phyloP scores from a whole-genome alignment of 1,140 invertebrate genomes.

The Bilobella aurantiaca region DNA sequence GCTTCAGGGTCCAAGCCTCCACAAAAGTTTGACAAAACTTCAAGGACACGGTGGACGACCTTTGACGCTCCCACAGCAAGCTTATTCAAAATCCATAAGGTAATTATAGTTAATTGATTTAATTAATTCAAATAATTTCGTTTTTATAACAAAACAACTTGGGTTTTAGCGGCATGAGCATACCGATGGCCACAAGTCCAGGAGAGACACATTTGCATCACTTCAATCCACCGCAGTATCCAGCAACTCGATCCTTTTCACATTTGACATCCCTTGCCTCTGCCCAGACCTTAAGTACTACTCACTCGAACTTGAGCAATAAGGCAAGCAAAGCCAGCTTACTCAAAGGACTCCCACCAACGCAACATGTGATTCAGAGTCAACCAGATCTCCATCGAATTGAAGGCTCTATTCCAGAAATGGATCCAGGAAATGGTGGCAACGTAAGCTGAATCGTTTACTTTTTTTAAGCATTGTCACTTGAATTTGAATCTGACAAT shows the following conservation, averaged over 20 bases:
- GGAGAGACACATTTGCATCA: background rate
- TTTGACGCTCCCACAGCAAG: slow-evolving; percentile 4
- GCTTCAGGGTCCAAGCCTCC: background rate
- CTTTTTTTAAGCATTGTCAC: background rate
- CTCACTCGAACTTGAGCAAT: slow-evolving; percentile 1
- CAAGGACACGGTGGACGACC: slow-evolving; percentile 5
- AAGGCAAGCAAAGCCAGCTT: slow-evolving; percentile 5
- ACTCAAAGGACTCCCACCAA: slow-evolving; percentile 4
- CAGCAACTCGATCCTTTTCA: slow-evolving; percentile 2
- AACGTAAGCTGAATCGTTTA: no score
- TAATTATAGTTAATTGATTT: no score
- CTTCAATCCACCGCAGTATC: background rate
- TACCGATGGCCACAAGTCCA: background rate
- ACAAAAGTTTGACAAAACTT: slow-evolving; percentile 7
- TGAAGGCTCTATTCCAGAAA: background rate
- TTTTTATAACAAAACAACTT: no score
- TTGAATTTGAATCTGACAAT: no score
- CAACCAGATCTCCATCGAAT: slow-evolving; percentile 17
- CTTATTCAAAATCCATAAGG: slow-evolving; percentile 7
- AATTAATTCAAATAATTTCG: no score
- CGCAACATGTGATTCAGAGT: slow-evolving; percentile 12
- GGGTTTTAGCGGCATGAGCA: slow-evolving; percentile 1
- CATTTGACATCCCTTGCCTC: slow-evolving; percentile 9
- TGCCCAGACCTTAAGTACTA: slow-evolving; percentile 1
- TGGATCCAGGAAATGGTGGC: slow-evolving; percentile 1